These are phyloP conservation scores for Thermophis baileyi DNA, from an alignment of 2,113 vertebrate genomes.

Conservation along the genomic window DNA sequence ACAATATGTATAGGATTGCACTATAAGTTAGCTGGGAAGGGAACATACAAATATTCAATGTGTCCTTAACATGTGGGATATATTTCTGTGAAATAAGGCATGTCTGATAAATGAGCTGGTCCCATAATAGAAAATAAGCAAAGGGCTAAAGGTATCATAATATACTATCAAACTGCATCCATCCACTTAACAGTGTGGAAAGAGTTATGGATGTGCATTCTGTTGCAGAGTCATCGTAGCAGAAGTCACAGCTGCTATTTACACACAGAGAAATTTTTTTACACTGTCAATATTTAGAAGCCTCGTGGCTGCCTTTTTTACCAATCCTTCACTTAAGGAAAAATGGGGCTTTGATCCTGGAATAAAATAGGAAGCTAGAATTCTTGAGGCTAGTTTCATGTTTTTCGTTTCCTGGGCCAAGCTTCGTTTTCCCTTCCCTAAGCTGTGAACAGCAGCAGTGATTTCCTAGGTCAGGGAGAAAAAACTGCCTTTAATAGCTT, in stretches of 20 bases:
- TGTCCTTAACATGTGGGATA: neutral
- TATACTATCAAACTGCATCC: neutral
- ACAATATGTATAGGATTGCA: neutral
- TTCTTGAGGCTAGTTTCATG: neutral
- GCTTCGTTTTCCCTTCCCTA: neutral
- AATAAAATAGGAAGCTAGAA: neutral
- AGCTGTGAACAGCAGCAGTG: neutral
- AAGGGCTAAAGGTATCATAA: neutral
- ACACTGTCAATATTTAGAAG: neutral
- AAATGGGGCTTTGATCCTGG: neutral
- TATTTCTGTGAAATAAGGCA: neutral
- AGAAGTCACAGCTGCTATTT: neutral
- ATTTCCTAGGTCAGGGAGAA: neutral
- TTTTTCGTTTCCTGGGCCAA: neutral
- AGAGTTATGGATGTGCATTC: neutral
- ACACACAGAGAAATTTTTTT: neutral
- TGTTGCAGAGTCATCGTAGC: neutral
- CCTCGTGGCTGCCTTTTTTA: neutral
- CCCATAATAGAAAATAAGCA: neutral
- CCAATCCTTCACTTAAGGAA: neutral
- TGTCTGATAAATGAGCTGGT: neutral
- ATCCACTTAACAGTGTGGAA: neutral
- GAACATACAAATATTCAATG: neutral
- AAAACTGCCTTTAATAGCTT: neutral
- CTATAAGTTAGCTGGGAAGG: neutral